phyloP scores from a whole-genome alignment of 2,113 vertebrate genomes.

The Tragelaphus imberbis region DNA sequence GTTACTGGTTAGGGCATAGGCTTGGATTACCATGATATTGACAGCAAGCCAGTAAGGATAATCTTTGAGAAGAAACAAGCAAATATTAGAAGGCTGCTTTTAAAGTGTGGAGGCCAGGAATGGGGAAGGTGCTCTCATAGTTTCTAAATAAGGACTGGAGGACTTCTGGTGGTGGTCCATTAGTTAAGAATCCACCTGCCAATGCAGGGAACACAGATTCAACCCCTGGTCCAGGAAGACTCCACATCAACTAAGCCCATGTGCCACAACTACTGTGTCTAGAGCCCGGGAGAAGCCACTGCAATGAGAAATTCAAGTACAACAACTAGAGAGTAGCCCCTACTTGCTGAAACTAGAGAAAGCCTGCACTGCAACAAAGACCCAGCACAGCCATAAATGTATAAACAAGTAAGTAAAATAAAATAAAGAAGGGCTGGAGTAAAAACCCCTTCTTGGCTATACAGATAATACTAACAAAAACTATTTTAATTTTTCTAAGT shows the following conservation, averaged over 20 bases:
- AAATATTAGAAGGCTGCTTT: background rate
- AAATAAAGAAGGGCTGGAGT: background rate
- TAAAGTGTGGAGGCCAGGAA: background rate
- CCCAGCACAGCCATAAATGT: background rate
- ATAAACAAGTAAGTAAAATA: background rate
- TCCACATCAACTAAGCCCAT: background rate
- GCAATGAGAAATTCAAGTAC: background rate
- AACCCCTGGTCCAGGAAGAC: background rate
- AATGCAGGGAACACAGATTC: background rate
- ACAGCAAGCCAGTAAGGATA: background rate
- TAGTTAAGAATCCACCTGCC: background rate
- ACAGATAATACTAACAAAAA: background rate
- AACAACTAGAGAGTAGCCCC: background rate
- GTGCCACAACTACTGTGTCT: background rate
- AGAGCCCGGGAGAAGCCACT: background rate
- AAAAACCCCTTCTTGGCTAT: background rate
- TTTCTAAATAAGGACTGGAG: background rate
- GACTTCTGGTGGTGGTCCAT: background rate
- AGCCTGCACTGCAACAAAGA: background rate
- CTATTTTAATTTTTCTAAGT: background rate
- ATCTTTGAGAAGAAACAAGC: background rate
- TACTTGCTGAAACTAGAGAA: background rate
- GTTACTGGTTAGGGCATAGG: too few species aligned
- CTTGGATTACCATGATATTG: too few species aligned
- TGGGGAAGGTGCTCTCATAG: background rate